Evolutionary conservation across 2,888 invertebrate genomes (phyloP).

Genomic region (Pristionchus arcanus): DNA sequence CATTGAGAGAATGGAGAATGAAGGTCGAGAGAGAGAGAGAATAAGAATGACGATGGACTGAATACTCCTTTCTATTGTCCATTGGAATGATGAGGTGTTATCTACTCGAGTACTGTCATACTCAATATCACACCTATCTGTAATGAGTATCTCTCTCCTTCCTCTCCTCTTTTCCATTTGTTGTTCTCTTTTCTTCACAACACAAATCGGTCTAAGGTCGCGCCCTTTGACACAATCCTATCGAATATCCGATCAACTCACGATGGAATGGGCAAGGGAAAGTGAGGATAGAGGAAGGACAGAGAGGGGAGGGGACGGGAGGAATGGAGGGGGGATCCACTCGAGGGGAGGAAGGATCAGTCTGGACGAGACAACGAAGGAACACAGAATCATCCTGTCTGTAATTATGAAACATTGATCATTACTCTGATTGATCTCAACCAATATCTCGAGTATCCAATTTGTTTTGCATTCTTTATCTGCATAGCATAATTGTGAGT

Average conservation of each 20-base stretch:
- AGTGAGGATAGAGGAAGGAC: background rate
- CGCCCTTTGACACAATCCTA: slow-evolving; percentile 41
- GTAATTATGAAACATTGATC: too few species aligned
- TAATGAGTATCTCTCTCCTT: background rate
- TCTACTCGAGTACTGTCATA: background rate
- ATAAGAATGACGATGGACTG: slow-evolving; percentile 25
- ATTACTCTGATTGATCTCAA: too few species aligned
- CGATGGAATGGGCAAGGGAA: slow-evolving; percentile 18
- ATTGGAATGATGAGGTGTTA: background rate
- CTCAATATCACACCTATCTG: background rate
- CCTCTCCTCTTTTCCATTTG: slow-evolving; percentile 20
- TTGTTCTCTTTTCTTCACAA: slow-evolving; percentile 39
- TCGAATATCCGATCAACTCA: slow-evolving; percentile 29
- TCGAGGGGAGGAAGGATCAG: background rate
- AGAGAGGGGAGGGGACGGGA: background rate
- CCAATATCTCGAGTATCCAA: too few species aligned
- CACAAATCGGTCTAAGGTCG: slow-evolving; percentile 35
- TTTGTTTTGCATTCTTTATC: too few species aligned
- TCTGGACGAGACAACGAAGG: background rate
- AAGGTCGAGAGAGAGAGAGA: slow-evolving; percentile 19
- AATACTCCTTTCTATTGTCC: background rate
- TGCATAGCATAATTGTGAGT: too few species aligned
- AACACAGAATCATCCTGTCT: too few species aligned
- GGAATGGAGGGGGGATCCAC: background rate
- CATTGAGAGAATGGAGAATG: background rate